Conservation (phyloP, 1,140 invertebrate species). For the Megalopta genalis region DNA sequence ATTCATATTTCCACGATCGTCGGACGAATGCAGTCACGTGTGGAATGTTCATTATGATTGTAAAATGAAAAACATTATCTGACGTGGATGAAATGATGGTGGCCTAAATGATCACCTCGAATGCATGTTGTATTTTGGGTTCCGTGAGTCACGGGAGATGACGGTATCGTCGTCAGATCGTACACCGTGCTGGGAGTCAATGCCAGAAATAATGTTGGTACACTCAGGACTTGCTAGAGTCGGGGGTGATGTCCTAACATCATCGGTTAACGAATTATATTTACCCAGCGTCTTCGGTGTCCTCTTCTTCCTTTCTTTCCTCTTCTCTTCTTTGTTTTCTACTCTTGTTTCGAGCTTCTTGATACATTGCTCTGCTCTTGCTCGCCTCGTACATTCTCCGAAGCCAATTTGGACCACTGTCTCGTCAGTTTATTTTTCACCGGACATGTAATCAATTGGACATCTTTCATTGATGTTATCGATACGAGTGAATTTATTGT, state of each 20-base stretch:
- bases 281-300: slow-evolving; percentile 63
- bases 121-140: slow-evolving; percentile 65
- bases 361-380: background rate
- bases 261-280: slow-evolving; percentile 76
- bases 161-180: slow-evolving; percentile 61
- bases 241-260: slow-evolving; percentile 67
- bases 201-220: slow-evolving; percentile 77
- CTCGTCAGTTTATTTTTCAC: too few species aligned
- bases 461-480: too few species aligned
- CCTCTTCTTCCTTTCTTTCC: slow-evolving; percentile 44
- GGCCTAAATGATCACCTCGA: slow-evolving; percentile 8
- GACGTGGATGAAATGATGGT: background rate
- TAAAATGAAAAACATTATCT: background rate
- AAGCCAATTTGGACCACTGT: background rate
- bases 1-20: too few species aligned
- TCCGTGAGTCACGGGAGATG: slow-evolving; percentile 72
- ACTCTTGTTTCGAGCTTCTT: slow-evolving; percentile 9
- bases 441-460: too few species aligned
- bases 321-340: slow-evolving; percentile 31
- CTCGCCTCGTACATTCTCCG: background rate
- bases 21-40: too few species aligned
- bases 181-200: slow-evolving; percentile 69
- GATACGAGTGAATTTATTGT: too few species aligned
- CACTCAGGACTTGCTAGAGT: slow-evolving; percentile 49
- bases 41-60: background rate